Conservation (phyloP, 2,888 invertebrate genomes). For the Lithosia quadra region DNA sequence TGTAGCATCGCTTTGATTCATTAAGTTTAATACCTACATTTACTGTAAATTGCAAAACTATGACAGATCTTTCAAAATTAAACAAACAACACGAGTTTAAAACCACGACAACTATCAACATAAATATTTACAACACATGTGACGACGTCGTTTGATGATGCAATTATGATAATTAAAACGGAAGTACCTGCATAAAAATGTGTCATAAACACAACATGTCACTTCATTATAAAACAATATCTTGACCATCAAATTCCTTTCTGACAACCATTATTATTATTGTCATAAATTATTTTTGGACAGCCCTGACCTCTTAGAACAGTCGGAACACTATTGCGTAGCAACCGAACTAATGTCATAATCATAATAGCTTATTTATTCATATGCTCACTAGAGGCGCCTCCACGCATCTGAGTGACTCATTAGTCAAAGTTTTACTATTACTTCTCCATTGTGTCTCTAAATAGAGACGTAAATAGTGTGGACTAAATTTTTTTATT, state of each 20-base stretch:
- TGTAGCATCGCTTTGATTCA: too few species aligned
- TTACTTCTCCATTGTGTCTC: not conserved
- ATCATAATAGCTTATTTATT: constrained; percentile 51
- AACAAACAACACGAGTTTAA: not conserved
- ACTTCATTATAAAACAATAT: constrained; percentile 1
- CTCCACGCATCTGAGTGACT: constrained; percentile 44
- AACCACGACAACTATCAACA: not conserved
- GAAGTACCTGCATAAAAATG: not conserved
- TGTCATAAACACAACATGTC: not conserved
- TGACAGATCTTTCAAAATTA: not conserved
- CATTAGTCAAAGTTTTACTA: constrained; percentile 31
- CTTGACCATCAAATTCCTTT: constrained; percentile 27
- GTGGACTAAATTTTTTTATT: not conserved
- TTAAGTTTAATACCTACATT: not conserved
- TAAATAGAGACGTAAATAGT: too few species aligned
- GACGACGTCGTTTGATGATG: not conserved
- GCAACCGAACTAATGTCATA: constrained; percentile 44
- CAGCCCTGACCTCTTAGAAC: constrained; percentile 55
- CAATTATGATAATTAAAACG: too few species aligned
- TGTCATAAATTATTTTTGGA: constrained; percentile 34
- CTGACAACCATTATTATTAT: constrained; percentile 24
- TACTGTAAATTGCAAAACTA: not conserved
- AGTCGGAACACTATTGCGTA: constrained; percentile 28
- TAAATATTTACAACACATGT: not conserved
- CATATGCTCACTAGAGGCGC: constrained; percentile 44